Percentiles rank a stretch among this genome's conserved stretches.
These are phyloP conservation scores for Prolemur simus DNA, from an alignment of 2,113 vertebrate genomes.

Conservation along the genomic window DNA sequence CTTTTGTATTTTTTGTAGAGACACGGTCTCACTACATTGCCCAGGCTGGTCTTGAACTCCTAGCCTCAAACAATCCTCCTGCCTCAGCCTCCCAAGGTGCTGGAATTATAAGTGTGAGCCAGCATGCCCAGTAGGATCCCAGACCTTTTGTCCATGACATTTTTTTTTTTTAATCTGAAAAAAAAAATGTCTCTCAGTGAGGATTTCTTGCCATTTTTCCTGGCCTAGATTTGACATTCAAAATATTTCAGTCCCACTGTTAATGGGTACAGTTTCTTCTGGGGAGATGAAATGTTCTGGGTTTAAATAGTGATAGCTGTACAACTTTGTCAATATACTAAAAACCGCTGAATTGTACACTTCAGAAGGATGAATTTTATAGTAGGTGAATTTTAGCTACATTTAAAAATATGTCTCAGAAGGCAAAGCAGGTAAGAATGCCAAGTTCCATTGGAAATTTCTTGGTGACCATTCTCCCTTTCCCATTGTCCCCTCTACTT, in stretches of 20 bases:
- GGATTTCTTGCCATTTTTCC: conserved; percentile 29
- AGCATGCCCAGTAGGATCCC: neutral
- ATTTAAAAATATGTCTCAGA: neutral
- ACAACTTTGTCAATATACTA: conserved; percentile 21
- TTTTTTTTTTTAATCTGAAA: neutral
- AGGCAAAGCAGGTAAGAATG: neutral
- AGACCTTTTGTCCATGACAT: neutral
- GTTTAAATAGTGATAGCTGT: neutral
- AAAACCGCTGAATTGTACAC: neutral
- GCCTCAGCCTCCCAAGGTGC: too few species aligned
- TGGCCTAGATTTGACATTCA: conserved; percentile 29
- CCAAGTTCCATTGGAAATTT: neutral
- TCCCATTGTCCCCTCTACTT: neutral
- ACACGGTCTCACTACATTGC: too few species aligned
- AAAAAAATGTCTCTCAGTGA: neutral
- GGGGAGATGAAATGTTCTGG: neutral
- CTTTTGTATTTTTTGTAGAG: too few species aligned
- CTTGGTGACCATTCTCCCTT: neutral
- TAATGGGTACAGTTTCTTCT: neutral
- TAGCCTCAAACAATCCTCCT: too few species aligned
- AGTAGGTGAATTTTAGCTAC: neutral
- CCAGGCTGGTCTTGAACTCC: too few species aligned
- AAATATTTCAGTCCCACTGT: neutral
- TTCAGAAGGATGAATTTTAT: neutral
- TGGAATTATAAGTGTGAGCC: too few species aligned